Conservation (phyloP, 2,888 invertebrate species). For the Clusia tigrina region DNA sequence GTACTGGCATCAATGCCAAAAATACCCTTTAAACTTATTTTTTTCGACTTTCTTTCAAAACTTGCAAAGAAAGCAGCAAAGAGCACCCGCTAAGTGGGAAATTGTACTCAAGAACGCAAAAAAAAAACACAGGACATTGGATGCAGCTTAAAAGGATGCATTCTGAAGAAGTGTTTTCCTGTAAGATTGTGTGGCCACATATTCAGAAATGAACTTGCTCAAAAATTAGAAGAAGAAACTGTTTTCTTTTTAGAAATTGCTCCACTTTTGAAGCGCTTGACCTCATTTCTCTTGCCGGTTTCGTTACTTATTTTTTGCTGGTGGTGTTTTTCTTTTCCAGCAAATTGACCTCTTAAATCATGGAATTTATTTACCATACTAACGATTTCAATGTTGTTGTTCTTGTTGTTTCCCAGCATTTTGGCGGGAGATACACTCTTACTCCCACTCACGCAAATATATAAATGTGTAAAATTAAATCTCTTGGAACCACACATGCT, state of each 20-base stretch:
- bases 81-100: background rate
- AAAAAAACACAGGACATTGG: too few species aligned
- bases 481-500: too few species aligned
- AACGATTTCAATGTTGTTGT: constrained; percentile 15
- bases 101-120: background rate
- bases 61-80: background rate
- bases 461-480: too few species aligned
- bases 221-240: too few species aligned
- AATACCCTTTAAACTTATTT: background rate
- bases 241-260: background rate
- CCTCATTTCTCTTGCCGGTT: background rate
- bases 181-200: too few species aligned
- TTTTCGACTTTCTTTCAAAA: background rate
- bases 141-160: too few species aligned
- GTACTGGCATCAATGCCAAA: background rate
- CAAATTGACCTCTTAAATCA: constrained; percentile 23
- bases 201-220: too few species aligned
- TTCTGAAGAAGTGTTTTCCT: too few species aligned
- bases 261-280: background rate
- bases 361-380: constrained; percentile 24
- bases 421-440: too few species aligned
- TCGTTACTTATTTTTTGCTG: background rate
- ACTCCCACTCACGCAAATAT: too few species aligned
- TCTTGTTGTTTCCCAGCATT: too few species aligned
- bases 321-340: background rate